Base-by-base conservation (phyloP, 1,140 invertebrate genomes). In the Proales similis region DNA sequence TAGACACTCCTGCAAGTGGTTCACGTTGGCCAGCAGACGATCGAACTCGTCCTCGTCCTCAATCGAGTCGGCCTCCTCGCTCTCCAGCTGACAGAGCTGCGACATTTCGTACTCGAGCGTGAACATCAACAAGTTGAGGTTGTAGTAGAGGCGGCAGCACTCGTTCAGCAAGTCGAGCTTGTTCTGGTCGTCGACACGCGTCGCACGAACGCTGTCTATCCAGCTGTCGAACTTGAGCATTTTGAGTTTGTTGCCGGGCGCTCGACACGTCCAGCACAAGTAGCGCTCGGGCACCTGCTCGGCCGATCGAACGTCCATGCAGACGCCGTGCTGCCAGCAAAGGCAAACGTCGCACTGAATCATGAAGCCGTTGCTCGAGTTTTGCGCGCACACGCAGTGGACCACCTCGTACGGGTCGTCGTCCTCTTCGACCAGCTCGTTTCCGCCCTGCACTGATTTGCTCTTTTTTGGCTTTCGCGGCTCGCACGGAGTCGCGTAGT, bases 291-390 rank as follows among this genome's bases (percentile, higher is more conserved):
- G 51, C 36, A 57, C 51, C n/a, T 57, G 33, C 3, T 26, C 45
- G 22, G 39, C 45, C 11, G 51, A 57, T 22, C 20, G 19, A 29
- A 57, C 45, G 17, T 17, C 12, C 36, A 42, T 42, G 17, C 51
- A 57, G 6, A 29, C 36, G 19, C 51, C 51, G 12, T 57, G 51
- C 36, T 57, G 51, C 51, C 51, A 57, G 20, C 51, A 57, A 24
- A 57, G 20, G 32, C 51, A 57, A 5, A 57, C 19, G 17, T 57
- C 51, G 9, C 51, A 57, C 20, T 57, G 51, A 7, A 57, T 57
- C 51, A 57, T 57, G 32, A 57, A 57, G 19, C 51, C 51, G 26
- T 57, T 57, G 27, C 45, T 57, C 6, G 19, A 22, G 29, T 57
- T 57, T 9, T 39, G 19, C 26, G 26, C 26, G 19, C 51, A 57